phyloP scores from a whole-genome alignment of 2,797 vertebrate species.

The Naso thynnoides region DNA sequence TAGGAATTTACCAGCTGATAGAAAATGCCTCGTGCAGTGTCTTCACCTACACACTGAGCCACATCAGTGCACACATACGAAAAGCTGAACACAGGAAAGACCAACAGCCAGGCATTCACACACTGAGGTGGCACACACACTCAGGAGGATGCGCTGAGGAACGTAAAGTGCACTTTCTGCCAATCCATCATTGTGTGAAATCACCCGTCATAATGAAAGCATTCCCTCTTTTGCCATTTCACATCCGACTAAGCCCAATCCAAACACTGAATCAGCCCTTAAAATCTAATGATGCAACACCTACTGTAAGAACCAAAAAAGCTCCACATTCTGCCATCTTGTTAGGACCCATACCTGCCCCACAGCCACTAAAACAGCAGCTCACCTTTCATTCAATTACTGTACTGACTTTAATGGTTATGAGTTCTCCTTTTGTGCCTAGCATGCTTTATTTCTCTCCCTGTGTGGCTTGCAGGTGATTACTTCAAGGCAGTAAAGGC shows the following conservation, averaged over 20 bases:
- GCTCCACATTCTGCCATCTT: conserved; percentile 44
- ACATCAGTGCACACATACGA: conserved; percentile 48
- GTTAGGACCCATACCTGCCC: conserved; percentile 67
- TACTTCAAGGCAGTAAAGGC: conserved; percentile 74
- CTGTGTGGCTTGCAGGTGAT: conserved; percentile 73
- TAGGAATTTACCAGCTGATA: conserved; percentile 68
- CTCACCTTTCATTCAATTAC: conserved; percentile 77
- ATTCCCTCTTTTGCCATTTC: conserved; percentile 63
- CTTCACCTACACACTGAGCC: conserved; percentile 58
- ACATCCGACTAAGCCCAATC: conserved; percentile 64
- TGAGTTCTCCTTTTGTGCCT: conserved; percentile 68
- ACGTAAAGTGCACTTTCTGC: conserved; percentile 51
- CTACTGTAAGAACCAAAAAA: conserved; percentile 60
- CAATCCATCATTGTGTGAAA: conserved; percentile 71
- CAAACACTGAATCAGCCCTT: conserved; percentile 53
- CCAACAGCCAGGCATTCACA: conserved; percentile 49
- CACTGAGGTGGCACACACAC: conserved; percentile 18
- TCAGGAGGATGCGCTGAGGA: conserved; percentile 28
- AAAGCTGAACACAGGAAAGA: conserved; percentile 51
- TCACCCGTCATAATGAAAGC: conserved; percentile 43
- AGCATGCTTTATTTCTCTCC: conserved; percentile 62
- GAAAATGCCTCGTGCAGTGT: conserved; percentile 63
- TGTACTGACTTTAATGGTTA: conserved; percentile 76
- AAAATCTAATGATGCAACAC: conserved; percentile 68
- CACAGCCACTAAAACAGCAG: conserved; percentile 72